Conservation (phyloP, 2,797 vertebrate species). For the Loriculus beryllinus region DNA sequence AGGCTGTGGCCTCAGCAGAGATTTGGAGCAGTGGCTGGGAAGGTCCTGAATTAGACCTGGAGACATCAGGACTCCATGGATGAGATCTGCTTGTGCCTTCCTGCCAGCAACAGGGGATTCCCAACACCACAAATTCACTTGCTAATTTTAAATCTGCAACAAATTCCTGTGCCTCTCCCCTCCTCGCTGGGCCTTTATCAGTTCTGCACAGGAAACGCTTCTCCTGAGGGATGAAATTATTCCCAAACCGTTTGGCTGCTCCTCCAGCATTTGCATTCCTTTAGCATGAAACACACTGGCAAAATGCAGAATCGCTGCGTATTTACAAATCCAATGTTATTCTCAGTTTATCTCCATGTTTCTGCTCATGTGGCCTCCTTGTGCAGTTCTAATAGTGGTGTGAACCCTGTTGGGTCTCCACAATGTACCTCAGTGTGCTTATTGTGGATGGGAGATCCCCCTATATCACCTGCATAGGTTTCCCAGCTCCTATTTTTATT, state of each 20-base stretch:
- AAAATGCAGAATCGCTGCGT: not conserved
- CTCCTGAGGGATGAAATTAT: not conserved
- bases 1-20: not conserved
- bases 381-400: not conserved
- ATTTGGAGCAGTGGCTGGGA: not conserved
- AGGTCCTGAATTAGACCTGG: not conserved
- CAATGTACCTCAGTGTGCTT: accelerated
- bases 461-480: not conserved
- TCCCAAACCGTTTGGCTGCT: not conserved
- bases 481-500: not conserved
- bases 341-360: not conserved
- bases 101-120: not conserved
- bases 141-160: conserved; percentile 9
- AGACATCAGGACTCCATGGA: not conserved
- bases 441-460: not conserved
- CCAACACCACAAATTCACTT: not conserved
- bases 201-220: not conserved
- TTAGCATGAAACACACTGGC: not conserved
- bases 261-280: not conserved
- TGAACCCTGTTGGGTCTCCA: not conserved
- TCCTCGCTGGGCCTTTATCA: not conserved
- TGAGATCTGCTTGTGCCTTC: not conserved
- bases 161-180: not conserved
- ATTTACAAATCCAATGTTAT: not conserved
- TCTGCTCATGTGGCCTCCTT: not conserved